Percentiles rank a stretch among this genome's conserved stretches.
Conservation (phyloP, 2,888 invertebrate species). For the Polyommatus iphigenia region DNA sequence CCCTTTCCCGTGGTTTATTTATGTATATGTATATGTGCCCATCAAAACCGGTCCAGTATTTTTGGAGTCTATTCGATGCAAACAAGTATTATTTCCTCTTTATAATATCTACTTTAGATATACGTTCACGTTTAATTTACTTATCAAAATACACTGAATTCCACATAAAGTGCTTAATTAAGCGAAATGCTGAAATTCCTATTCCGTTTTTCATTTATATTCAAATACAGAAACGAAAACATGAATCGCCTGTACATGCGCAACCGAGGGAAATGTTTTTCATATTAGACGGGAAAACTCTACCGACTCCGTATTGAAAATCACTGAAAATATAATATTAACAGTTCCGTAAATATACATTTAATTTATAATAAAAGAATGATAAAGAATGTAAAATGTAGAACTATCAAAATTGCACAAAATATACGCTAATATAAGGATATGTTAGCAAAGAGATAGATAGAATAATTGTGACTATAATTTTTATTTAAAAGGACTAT, state of each 20-base stretch:
- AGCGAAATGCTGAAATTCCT: background rate
- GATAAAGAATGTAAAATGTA: no score
- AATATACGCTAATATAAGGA: no score
- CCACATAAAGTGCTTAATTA: background rate
- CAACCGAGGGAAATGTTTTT: background rate
- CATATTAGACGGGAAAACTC: background rate
- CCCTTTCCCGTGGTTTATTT: no score
- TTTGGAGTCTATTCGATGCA: background rate
- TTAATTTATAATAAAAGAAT: background rate
- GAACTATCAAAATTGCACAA: no score
- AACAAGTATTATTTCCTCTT: background rate
- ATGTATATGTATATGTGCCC: no score
- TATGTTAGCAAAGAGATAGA: no score
- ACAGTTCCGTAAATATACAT: background rate
- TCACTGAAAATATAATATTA: background rate
- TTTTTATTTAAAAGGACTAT: no score
- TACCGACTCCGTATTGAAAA: background rate
- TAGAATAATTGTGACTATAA: no score
- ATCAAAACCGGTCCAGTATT: background rate
- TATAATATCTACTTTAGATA: background rate
- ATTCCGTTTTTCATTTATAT: conserved; percentile 3
- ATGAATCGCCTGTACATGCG: background rate
- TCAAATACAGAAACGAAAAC: conserved; percentile 20
- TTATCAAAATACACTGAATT: background rate
- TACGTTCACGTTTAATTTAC: background rate